Percentiles rank a stretch among this genome's conserved stretches.
phyloP scores from a whole-genome alignment of 2,888 invertebrate species.

The Sarcophaga carnaria region DNA sequence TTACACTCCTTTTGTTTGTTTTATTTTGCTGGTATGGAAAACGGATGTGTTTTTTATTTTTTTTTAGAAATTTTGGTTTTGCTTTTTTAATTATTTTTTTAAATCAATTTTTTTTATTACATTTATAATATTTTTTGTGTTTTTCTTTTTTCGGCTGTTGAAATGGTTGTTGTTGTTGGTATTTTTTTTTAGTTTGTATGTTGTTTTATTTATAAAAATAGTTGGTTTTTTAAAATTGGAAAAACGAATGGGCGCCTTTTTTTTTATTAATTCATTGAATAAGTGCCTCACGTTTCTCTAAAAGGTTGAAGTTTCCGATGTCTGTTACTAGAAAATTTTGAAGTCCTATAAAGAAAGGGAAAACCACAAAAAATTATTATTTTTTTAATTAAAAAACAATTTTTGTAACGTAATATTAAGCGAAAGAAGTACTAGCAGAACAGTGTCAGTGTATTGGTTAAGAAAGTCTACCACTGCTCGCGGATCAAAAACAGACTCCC shows the following conservation, averaged over 20 bases:
- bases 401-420: no score
- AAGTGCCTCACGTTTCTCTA: slow-evolving; percentile 94
- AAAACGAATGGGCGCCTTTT: slow-evolving; percentile 52
- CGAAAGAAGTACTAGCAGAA: no score
- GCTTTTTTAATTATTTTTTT: slow-evolving; percentile 62
- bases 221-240: slow-evolving; percentile 57
- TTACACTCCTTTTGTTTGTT: slow-evolving; percentile 58
- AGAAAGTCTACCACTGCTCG: no score
- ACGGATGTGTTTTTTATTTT: slow-evolving; percentile 59
- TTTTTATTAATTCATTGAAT: slow-evolving; percentile 57
- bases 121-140: slow-evolving; percentile 59
- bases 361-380: slow-evolving; percentile 53
- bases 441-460: no score
- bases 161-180: slow-evolving; percentile 12
- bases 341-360: slow-evolving; percentile 86
- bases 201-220: slow-evolving; percentile 61
- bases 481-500: no score
- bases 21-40: background rate
- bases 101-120: slow-evolving; percentile 68
- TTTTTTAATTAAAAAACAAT: no score
- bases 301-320: slow-evolving; percentile 98
- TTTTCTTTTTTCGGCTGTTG: slow-evolving; percentile 62
- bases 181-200: slow-evolving; percentile 47
- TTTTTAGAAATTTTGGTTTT: slow-evolving; percentile 70
- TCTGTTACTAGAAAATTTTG: slow-evolving; percentile 98